Conservation (phyloP, 1,140 invertebrate genomes). For the Helicoverpa zea region DNA sequence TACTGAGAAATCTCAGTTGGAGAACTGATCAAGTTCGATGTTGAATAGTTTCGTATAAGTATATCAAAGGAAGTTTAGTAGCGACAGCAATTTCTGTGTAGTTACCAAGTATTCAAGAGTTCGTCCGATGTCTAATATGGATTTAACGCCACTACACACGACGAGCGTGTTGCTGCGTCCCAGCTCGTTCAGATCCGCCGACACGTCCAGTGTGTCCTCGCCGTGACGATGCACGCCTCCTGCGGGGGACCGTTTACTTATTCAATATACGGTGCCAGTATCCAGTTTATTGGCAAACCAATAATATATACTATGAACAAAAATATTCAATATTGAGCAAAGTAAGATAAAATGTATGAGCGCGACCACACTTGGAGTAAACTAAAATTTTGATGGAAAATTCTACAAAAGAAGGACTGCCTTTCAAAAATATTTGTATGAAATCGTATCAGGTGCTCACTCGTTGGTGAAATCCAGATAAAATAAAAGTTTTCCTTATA, state of each 20-base stretch:
- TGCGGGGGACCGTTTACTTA: conserved; percentile 64
- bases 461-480: conserved; percentile 12
- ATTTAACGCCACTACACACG: conserved; percentile 98
- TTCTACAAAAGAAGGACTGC: conserved; percentile 6
- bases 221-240: conserved; percentile 98
- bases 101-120: conserved; percentile 97
- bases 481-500: conserved; percentile 25
- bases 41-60: not conserved
- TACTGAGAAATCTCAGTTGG: conserved; percentile 1
- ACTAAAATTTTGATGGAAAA: conserved; percentile 17
- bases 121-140: conserved; percentile 97
- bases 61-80: conserved; percentile 23
- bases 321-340: conserved; percentile 1
- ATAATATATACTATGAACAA: not conserved
- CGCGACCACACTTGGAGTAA: not conserved
- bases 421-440: conserved; percentile 33
- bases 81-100: conserved; percentile 27
- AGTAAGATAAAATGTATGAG: not conserved
- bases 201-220: conserved; percentile 95
- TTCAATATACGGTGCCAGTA: not conserved
- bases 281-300: not conserved
- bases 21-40: conserved; percentile 41
- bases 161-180: conserved; percentile 95
- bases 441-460: conserved; percentile 7
- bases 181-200: conserved; percentile 97